Evolutionary conservation across 2,797 vertebrate species (phyloP).

Genomic region (Gallinago solitaria): DNA sequence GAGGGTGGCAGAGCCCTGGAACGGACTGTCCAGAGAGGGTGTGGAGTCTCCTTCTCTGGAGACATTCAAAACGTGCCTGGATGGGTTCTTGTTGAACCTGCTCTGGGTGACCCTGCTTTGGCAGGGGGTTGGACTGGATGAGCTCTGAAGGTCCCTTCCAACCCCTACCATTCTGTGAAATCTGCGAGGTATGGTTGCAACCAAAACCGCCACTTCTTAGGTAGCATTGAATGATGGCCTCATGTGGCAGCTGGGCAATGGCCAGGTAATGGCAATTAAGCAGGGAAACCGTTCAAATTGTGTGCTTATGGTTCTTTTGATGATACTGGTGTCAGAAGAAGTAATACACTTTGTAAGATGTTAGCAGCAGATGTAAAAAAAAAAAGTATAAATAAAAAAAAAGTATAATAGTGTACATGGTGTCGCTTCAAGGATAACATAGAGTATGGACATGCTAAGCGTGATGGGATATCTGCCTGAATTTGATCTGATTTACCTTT

Average conservation of each 20-base stretch:
- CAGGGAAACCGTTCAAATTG: not conserved
- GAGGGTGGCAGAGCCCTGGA: no score
- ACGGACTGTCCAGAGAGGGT: no score
- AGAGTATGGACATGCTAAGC: fast-evolving
- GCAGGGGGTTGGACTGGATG: no score
- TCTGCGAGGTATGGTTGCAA: not conserved
- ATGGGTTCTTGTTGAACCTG: no score
- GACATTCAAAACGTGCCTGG: no score
- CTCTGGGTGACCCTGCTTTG: no score
- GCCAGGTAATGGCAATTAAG: not conserved
- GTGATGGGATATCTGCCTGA: not conserved
- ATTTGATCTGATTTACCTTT: not conserved
- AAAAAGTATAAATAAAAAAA: not conserved
- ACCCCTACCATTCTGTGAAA: no score
- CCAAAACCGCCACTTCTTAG: not conserved
- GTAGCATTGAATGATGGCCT: not conserved
- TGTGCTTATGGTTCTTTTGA: not conserved
- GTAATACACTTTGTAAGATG: not conserved
- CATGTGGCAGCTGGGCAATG: not conserved
- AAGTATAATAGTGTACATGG: not conserved
- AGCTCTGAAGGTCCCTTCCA: no score
- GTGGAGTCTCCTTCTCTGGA: no score
- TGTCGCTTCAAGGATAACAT: not conserved
- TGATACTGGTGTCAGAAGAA: not conserved
- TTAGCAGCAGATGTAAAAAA: not conserved